Percentiles rank a stretch among this genome's conserved stretches.
These are phyloP conservation scores for Lamprologus callipterus DNA, from an alignment of 2,113 vertebrate genomes.

Conservation along the genomic window DNA sequence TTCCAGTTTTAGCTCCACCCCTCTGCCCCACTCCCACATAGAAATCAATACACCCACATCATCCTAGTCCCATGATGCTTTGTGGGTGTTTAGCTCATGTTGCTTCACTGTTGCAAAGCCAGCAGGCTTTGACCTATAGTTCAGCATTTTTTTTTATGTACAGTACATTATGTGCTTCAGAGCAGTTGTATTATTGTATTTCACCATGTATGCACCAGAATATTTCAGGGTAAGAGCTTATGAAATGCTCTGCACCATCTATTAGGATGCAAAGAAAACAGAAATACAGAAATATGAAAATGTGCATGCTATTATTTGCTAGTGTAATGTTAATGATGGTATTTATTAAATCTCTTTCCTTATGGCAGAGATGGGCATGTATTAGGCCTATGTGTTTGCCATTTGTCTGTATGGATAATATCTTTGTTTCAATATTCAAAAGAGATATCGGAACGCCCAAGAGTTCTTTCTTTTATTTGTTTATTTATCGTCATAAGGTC, in stretches of 20 bases:
- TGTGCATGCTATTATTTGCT: background rate
- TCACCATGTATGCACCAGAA: background rate
- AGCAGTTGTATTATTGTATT: background rate
- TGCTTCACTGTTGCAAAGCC: conserved; percentile 54
- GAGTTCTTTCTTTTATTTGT: background rate
- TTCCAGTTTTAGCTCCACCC: conserved; percentile 64
- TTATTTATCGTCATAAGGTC: background rate
- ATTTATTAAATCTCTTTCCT: background rate
- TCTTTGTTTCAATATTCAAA: background rate
- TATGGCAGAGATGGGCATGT: background rate
- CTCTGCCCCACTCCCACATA: conserved; percentile 54
- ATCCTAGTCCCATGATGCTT: conserved; percentile 57
- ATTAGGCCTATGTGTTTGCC: background rate
- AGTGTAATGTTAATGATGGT: background rate
- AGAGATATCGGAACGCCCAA: background rate
- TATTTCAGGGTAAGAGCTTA: background rate
- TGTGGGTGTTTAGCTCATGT: conserved; percentile 66
- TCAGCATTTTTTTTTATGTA: conserved; percentile 21
- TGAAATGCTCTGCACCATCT: background rate
- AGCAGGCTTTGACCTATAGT: conserved; percentile 64
- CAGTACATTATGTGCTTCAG: background rate
- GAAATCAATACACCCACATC: conserved; percentile 70
- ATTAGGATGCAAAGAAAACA: background rate
- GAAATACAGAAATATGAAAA: background rate
- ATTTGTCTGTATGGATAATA: background rate